phyloP scores from a whole-genome alignment of 2,113 vertebrate genomes.

The Pelecanus crispus region DNA sequence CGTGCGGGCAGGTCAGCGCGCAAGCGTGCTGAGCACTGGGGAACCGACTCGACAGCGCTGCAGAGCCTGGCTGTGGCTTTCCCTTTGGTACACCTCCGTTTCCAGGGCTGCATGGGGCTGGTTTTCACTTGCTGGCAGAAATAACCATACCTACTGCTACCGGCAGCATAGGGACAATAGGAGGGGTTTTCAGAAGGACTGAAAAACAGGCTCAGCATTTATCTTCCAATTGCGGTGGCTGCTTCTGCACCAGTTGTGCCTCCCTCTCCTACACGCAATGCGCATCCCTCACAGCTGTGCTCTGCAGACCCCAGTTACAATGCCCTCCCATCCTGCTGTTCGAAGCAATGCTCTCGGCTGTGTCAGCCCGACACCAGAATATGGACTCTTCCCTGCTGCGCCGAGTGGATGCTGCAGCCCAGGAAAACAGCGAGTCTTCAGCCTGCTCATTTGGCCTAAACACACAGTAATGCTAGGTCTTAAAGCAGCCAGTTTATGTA shows the following conservation, averaged over 20 bases:
- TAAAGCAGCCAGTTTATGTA: not conserved
- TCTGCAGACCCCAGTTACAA: not conserved
- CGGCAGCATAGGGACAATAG: not conserved
- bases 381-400: not conserved
- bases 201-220: not conserved
- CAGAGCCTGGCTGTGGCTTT: not conserved
- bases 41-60: not conserved
- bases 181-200: not conserved
- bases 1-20: not conserved
- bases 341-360: not conserved
- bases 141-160: not conserved
- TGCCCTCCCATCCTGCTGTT: not conserved
- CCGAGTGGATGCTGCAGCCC: not conserved
- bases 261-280: rapidly evolving
- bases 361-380: not conserved
- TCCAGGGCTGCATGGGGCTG: not conserved
- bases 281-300: not conserved
- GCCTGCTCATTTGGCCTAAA: not conserved
- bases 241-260: not conserved
- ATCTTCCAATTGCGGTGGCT: not conserved
- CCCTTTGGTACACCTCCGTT: not conserved
- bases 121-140: not conserved
- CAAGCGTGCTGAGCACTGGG: not conserved
- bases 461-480: not conserved
- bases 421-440: not conserved